Conservation (phyloP, 1,140 invertebrate genomes). For the Geopemphigus sp. region DNA sequence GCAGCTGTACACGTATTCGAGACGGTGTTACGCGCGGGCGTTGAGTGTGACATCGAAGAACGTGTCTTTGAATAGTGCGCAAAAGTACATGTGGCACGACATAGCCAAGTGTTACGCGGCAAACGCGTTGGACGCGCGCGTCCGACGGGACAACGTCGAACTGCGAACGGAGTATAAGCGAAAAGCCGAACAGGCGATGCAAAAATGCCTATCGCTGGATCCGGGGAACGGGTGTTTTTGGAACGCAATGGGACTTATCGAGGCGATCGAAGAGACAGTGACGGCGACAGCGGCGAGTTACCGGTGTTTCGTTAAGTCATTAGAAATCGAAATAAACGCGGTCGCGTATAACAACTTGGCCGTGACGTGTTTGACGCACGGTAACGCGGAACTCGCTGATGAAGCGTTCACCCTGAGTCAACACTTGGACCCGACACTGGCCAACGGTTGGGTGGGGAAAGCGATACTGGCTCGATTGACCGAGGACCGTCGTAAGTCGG, state of each 20-base stretch:
- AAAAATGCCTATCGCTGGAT: slow-evolving; percentile 28
- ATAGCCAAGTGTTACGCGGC: slow-evolving; percentile 29
- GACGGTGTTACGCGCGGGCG: slow-evolving; percentile 30
- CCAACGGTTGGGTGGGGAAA: slow-evolving; percentile 24
- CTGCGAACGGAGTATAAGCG: slow-evolving; percentile 13
- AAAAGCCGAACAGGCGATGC: slow-evolving; percentile 23
- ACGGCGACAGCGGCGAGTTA: not conserved
- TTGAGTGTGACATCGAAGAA: slow-evolving; percentile 23
- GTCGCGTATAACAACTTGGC: slow-evolving; percentile 26
- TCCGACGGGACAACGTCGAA: too few species aligned
- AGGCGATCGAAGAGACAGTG: slow-evolving; percentile 11
- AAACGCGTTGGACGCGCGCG: not conserved
- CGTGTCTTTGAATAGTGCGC: not conserved
- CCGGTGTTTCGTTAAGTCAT: slow-evolving; percentile 26
- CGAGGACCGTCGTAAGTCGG: slow-evolving; percentile 4
- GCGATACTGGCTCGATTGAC: not conserved
- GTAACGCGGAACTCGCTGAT: slow-evolving; percentile 9
- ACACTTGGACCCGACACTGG: not conserved
- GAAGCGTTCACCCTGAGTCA: slow-evolving; percentile 31
- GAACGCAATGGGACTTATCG: slow-evolving; percentile 27
- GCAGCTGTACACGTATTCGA: slow-evolving; percentile 19
- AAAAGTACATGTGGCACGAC: slow-evolving; percentile 40
- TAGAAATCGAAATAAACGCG: slow-evolving; percentile 16
- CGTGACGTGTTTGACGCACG: slow-evolving; percentile 3
- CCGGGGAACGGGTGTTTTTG: slow-evolving; percentile 20